Evolutionary conservation across 1,140 invertebrate species (phyloP).

Genomic region (Sitobion miscanthi): DNA sequence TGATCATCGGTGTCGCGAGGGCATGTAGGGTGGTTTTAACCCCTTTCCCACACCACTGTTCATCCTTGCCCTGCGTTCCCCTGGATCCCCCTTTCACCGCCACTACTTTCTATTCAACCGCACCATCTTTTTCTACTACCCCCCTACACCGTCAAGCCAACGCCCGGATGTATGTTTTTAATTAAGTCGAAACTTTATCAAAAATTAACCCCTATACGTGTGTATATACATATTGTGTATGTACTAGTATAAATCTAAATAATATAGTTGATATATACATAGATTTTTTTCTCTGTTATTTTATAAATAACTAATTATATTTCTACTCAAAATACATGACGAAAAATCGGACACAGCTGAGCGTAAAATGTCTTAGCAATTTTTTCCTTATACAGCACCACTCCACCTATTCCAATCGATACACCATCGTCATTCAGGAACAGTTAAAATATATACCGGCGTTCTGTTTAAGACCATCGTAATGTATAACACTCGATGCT

Average conservation of each 20-base stretch:
- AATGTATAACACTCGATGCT: neutral
- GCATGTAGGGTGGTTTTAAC: conserved; percentile 13
- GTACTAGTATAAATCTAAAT: neutral
- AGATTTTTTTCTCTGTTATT: neutral
- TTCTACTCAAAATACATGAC: neutral
- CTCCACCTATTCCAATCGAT: neutral
- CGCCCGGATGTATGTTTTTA: conserved; percentile 53
- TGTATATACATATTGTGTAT: neutral
- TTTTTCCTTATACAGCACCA: neutral
- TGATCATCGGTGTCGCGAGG: neutral
- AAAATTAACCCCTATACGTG: conserved; percentile 48
- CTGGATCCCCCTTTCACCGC: neutral
- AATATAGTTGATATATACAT: neutral
- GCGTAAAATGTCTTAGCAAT: neutral
- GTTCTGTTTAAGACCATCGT: neutral
- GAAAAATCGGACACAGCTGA: neutral
- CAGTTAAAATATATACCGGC: neutral
- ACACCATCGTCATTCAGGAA: too few relatives aligned
- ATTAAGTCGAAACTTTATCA: conserved; percentile 56
- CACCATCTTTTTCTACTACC: conserved; percentile 38
- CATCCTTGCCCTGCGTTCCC: neutral
- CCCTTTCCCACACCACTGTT: neutral
- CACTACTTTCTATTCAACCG: neutral
- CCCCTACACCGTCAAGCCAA: neutral
- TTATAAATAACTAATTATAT: conserved; percentile 41